Base-by-base conservation (phyloP, 2,797 vertebrate genomes). In the Enteromius radiatus region DNA sequence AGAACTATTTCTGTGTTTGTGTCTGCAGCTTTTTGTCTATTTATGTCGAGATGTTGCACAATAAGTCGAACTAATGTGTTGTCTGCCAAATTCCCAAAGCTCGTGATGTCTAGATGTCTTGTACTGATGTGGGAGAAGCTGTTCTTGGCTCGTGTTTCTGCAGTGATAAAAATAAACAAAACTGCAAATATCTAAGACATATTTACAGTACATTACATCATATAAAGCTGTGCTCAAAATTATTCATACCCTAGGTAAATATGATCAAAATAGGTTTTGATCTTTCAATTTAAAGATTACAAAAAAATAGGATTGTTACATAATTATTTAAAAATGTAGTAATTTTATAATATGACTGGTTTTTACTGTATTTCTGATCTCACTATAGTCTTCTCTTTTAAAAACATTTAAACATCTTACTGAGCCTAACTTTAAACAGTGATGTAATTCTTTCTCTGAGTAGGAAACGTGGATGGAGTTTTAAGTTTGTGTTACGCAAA, bases 1-100 rank as follows among this genome's bases (percentile, higher is more conserved):
- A 54, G 21, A 69, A 69, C 26, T 69, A 23, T 70, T 68, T 43
- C n/a, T 21, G 19, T 74, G 17, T 75, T 38, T 63, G 36, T 59
- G 79, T 81, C 68, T 73, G 38, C 33, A 8, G 56, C 5, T 52
- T 45, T 45, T 75, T 45, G 19, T 65, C 80, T 74, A 63, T 81
- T 81, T 64, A 81, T 74, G 69, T 38, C 3, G 14, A 74, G 45
- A 69, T 80, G 78, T 59, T 80, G 38, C 38, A 56, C 3, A 28
- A 21, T 38, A 69, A 59, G 69, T 36, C 47, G 45, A 74, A 47
- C 68, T 65, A 74, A 61, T 64, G 56, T 26, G 59, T 33, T 63
- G 15, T 49, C 69, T 74, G 69, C 43, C 59, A 65, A 63, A 38
- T 74, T 74, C 59, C 28, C 31, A 64, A 49, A 71, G 68, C 68